These are phyloP conservation scores for Xylocampa areola DNA, from an alignment of 2,888 invertebrate species.

Conservation along the genomic window DNA sequence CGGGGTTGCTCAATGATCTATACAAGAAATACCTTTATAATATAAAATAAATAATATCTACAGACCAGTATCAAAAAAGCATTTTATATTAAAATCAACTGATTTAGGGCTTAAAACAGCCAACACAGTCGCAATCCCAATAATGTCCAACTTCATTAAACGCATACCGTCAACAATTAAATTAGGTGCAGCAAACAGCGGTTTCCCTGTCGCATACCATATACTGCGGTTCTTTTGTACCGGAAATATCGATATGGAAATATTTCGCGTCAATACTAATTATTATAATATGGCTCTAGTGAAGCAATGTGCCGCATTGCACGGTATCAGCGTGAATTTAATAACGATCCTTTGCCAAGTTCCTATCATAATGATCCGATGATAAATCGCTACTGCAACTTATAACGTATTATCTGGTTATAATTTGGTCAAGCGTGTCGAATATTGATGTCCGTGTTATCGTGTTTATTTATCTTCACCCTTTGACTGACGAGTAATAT, in stretches of 20 bases:
- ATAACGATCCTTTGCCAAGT: conserved; percentile 29
- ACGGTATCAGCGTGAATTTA: conserved; percentile 35
- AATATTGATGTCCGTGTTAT: no score
- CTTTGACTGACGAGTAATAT: no score
- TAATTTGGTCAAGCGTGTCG: neutral
- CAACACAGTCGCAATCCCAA: conserved; percentile 31
- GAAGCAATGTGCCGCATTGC: conserved; percentile 11
- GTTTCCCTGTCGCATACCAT: conserved; percentile 44
- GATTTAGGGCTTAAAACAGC: conserved; percentile 16
- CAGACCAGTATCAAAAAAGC: neutral
- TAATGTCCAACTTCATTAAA: conserved; percentile 52
- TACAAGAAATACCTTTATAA: no score
- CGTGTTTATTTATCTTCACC: no score
- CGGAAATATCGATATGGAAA: conserved; percentile 19
- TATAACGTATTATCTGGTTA: conserved; percentile 11
- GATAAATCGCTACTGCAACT: conserved; percentile 9
- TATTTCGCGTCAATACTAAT: conserved; percentile 35
- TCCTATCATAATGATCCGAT: conserved; percentile 13
- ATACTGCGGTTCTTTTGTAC: conserved; percentile 61
- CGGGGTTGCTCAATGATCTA: no score
- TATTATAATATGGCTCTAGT: conserved; percentile 37
- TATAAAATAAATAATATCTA: neutral
- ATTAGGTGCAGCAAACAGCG: conserved; percentile 47
- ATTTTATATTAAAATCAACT: conserved; percentile 5
- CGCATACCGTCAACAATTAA: conserved; percentile 55